Conservation (phyloP, 2,888 invertebrate genomes). For the Hypena proboscidalis region DNA sequence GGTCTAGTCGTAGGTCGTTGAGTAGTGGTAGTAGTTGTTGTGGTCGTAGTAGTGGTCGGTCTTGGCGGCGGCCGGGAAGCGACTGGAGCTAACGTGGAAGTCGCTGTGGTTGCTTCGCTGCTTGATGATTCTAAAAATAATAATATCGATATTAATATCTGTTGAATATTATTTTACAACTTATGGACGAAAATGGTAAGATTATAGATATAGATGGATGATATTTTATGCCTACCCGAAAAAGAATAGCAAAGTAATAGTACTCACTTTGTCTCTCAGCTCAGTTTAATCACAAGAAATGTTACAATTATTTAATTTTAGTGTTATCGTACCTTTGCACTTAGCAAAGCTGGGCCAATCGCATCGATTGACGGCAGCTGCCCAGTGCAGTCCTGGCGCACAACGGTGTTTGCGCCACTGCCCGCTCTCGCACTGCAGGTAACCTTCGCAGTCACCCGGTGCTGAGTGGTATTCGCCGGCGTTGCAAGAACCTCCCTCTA, state of each 20-base stretch:
- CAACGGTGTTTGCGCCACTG: slow-evolving; percentile 90
- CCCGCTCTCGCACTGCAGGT: slow-evolving; percentile 91
- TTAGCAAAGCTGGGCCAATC: slow-evolving; percentile 93
- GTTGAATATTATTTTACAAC: too few relatives aligned
- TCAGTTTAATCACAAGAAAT: too few relatives aligned
- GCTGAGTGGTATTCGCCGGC: slow-evolving; percentile 86
- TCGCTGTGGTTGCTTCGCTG: slow-evolving; percentile 65
- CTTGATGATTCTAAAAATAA: slow-evolving; percentile 56
- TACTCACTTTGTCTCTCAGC: too few relatives aligned
- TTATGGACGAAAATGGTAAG: too few relatives aligned
- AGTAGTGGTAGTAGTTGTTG: slow-evolving; percentile 54
- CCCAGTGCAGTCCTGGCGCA: slow-evolving; percentile 93
- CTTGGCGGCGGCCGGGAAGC: slow-evolving; percentile 73
- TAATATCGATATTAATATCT: too few relatives aligned
- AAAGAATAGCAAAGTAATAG: too few relatives aligned
- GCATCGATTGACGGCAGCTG: slow-evolving; percentile 87
- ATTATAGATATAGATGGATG: too few relatives aligned
- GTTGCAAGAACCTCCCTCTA: slow-evolving; percentile 72
- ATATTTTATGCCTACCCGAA: too few relatives aligned
- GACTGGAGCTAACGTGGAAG: slow-evolving; percentile 71
- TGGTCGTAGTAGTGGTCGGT: slow-evolving; percentile 58
- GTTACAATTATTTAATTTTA: neutral
- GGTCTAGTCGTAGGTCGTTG: slow-evolving; percentile 49
- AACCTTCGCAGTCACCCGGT: slow-evolving; percentile 89
- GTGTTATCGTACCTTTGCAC: slow-evolving; percentile 76